phyloP scores from a whole-genome alignment of 23 tunicate genomes.

The Clavelina lepadiformis region DNA sequence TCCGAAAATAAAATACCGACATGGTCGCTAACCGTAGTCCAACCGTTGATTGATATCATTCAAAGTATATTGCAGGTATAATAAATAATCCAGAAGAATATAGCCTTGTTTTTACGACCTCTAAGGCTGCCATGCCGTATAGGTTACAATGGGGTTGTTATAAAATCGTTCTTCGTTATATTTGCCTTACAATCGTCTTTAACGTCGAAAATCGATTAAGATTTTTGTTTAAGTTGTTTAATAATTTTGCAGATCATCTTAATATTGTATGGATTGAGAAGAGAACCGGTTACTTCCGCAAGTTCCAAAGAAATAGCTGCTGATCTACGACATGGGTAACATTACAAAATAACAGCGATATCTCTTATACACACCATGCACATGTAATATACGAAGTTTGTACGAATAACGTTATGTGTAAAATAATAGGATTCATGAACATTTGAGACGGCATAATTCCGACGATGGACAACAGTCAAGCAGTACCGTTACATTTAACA shows the following conservation, averaged over 20 bases:
- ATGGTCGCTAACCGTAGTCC: conserved; percentile 28
- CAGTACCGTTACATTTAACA: conserved; percentile 9
- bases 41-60: conserved; percentile 36
- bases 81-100: too few species aligned
- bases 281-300: conserved; percentile 49
- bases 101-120: too few species aligned
- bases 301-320: conserved; percentile 17
- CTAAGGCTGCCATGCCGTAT: too few species aligned
- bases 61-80: conserved; percentile 62
- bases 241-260: conserved; percentile 31
- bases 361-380: not conserved
- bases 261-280: conserved; percentile 40
- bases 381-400: not conserved
- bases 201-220: not conserved
- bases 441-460: not conserved
- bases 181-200: not conserved
- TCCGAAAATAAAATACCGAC: conserved; percentile 5
- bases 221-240: too few species aligned
- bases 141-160: too few species aligned
- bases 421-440: conserved; percentile 1
- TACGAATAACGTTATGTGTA: not conserved
- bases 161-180: not conserved
- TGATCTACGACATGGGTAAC: conserved; percentile 12
- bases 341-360: not conserved
- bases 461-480: not conserved